Evolutionary conservation across 2,888 invertebrate genomes (phyloP), one percentile per base, ranked within the genome.

Genomic region (Biston stratarius): DNA sequence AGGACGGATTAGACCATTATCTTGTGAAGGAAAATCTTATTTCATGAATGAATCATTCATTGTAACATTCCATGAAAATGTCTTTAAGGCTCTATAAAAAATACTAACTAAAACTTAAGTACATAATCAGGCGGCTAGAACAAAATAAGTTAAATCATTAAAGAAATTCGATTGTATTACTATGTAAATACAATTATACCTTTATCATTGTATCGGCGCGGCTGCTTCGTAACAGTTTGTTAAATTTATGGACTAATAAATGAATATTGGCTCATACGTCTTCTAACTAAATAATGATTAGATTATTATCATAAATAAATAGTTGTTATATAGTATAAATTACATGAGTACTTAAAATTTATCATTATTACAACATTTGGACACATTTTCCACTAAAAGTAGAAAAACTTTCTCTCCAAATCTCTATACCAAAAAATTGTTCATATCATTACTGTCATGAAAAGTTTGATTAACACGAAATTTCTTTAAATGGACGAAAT

Each of bases 111-210:
- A 61, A 53, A 52, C 58, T 61, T 52, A 56, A 42, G 55, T n/a
- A 48, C 49, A 45, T 51, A 48, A 55, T 14, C 62, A 67, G 67
- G 67, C 67, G 67, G 67, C 53, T 62, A 52, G 47, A 66, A 52
- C 6, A 48, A 57, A 57, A 51, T 61, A 61, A 61, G 58, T 62
- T 61, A 65, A 55, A 56, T 62, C 42, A 67, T 56, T 57, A 24
- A 10, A 45, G 60, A 48, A 60, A 55, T 53, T 56, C 14, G 55
- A 38, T 61, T 55, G 42, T 49, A 56, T 45, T 51, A 59, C 40
- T 59, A 38, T 44, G 2, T 45, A 40, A 52, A 57, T 44, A 48
- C 7, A 48, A 36, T 7, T 60, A 34, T 47, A 58, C 14, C n/a
- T 47, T 47, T 10, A 36, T 57, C 45, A 45, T 33, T 45, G 34